These are phyloP conservation scores for Erebia aethiops DNA, from an alignment of 2,888 invertebrate genomes.

Conservation along the genomic window DNA sequence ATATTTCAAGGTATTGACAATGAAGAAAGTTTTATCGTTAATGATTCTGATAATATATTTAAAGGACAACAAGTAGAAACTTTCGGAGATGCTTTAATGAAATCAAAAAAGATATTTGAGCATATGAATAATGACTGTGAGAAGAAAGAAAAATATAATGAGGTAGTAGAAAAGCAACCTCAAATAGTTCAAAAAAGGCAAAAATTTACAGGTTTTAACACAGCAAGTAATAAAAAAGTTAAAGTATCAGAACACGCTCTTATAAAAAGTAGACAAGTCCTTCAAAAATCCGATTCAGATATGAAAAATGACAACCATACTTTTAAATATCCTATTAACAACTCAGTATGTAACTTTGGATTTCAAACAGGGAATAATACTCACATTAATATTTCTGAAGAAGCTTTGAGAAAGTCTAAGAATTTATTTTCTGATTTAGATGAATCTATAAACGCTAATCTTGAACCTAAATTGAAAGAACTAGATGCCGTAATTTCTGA, in stretches of 20 bases:
- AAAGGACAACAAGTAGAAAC: constrained; percentile 40
- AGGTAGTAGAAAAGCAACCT: constrained; percentile 12
- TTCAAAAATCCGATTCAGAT: constrained; percentile 44
- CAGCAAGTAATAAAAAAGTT: constrained; percentile 52
- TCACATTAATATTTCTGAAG: constrained; percentile 50
- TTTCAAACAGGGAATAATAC: constrained; percentile 4
- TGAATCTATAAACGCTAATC: neutral
- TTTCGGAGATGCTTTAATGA: constrained; percentile 53
- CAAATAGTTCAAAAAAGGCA: neutral
- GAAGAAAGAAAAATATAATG: neutral
- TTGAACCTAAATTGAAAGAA: neutral
- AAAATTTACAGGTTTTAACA: constrained; percentile 46
- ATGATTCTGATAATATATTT: neutral
- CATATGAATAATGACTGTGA: constrained; percentile 34
- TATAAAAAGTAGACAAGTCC: constrained; percentile 42
- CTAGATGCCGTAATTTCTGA: constrained; percentile 8
- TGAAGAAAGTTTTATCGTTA: neutral
- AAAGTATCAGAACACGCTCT: constrained; percentile 53
- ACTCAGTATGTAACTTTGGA: neutral
- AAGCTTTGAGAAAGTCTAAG: constrained; percentile 57
- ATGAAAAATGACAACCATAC: neutral
- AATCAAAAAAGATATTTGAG: constrained; percentile 56
- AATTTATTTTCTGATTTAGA: constrained; percentile 56
- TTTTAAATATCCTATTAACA: neutral
- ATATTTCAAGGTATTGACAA: constrained; percentile 51